Percentiles rank a stretch among this genome's conserved stretches.
These are phyloP conservation scores for Parapsyche elsis DNA, from an alignment of 1,140 invertebrate species.

Conservation along the genomic window DNA sequence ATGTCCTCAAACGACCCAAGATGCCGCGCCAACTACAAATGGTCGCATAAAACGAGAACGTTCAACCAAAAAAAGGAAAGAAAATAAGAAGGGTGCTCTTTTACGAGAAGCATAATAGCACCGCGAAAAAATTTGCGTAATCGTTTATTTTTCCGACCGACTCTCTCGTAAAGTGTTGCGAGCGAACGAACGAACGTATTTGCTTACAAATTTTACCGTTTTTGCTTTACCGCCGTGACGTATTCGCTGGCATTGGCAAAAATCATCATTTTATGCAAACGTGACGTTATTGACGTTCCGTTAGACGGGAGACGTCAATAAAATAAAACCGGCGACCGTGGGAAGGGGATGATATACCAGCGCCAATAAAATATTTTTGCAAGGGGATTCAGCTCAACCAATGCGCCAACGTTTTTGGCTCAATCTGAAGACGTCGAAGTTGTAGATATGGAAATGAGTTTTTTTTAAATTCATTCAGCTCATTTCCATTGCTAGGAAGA, in stretches of 20 bases:
- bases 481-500: conserved; percentile 18
- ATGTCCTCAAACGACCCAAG: conserved; percentile 9
- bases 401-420: background rate
- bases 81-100: background rate
- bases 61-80: background rate
- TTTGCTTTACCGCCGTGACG: background rate
- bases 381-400: background rate
- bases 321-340: conserved; percentile 5
- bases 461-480: background rate
- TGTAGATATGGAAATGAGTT: conserved; percentile 18
- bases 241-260: conserved; percentile 35
- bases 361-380: conserved; percentile 24
- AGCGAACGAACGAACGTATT: background rate
- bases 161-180: conserved; percentile 14
- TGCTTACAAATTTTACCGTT: conserved; percentile 41
- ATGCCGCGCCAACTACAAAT: background rate
- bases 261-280: conserved; percentile 46
- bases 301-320: conserved; percentile 17
- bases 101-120: conserved; percentile 5
- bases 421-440: background rate
- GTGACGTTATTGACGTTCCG: conserved; percentile 39
- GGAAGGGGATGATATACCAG: background rate
- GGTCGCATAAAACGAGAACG: background rate
- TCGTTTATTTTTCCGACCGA: conserved; percentile 15
- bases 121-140: conserved; percentile 17